Base-by-base conservation (phyloP, 2,888 invertebrate genomes). In the Nephrotoma appendiculata region DNA sequence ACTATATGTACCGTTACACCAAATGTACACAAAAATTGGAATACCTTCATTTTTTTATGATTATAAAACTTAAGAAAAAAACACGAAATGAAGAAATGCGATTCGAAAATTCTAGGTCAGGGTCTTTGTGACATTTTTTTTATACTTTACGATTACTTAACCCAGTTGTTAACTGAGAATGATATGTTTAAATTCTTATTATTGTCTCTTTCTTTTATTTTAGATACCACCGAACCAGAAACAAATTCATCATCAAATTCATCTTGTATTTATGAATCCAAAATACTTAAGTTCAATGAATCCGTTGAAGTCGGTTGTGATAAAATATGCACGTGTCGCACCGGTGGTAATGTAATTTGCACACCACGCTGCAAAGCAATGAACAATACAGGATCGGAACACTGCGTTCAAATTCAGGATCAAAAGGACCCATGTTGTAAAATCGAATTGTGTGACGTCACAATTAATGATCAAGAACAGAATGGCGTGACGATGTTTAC, bases 401-500 rank as follows among this genome's bases (percentile, higher is more conserved):
- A 95, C 89, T 97, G 97, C 90, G 95, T 97, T 83, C 95, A 95
- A 89, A 94, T 97, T 0, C 94, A 95, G 88, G 97, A 97, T 90
- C 96, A 96, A 0, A 94, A 94, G 86, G 97, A 98, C 90, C 92
- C 95, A 1, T 98, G 98, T 90, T 98, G 98, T 89, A 96, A 95
- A 88, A 94, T 96, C 88, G 95, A 97, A 87, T 93, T 97, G 3
- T 98, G 98, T 90, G 97, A 97, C 89, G 96, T 97, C 5, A 96
- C 96, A 0, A 93, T 96, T 31, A 95, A 96, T 88, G 96, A 94
- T 86, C 95, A 96, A 88, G 96, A 96, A 88, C 93, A 93, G 88
- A 90, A 91, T 0, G 92, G 89, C 6, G 83, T 86, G 19, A 84
- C 89, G 52, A 84, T 87, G 43, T 48, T 89, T 6, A 88, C 89